A percentile compares a stretch with the other conserved stretches of the same genome.
Conservation (phyloP, 2,888 invertebrate species). For the Callyntrura guangdongensis region DNA sequence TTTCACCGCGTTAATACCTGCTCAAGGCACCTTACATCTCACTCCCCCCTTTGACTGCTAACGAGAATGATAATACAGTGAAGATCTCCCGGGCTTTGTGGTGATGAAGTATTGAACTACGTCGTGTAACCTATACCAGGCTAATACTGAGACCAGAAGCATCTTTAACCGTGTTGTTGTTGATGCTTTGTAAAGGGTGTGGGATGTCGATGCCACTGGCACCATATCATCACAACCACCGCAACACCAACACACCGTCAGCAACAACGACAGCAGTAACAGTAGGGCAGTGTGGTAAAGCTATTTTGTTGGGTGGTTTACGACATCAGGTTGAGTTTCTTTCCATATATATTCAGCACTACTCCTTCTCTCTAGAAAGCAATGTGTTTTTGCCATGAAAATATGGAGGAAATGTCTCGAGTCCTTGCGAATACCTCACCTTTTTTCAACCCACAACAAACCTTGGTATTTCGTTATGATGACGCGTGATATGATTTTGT, state of each 20-base stretch:
- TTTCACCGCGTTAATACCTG: constrained; percentile 71
- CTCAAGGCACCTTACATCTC: constrained; percentile 66
- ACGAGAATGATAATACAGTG: constrained; percentile 66
- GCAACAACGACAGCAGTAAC: too few species aligned
- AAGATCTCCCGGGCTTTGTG: constrained; percentile 73
- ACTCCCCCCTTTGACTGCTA: constrained; percentile 54
- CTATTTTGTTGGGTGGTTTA: constrained; percentile 44
- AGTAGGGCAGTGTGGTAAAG: not conserved
- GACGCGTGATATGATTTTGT: constrained; percentile 72
- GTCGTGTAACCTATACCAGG: not conserved
- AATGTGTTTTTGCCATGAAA: constrained; percentile 15
- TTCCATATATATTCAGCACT: not conserved
- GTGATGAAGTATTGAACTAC: constrained; percentile 69
- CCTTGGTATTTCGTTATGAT: constrained; percentile 45
- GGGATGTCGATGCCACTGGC: not conserved
- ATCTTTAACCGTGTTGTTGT: constrained; percentile 58
- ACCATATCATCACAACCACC: not conserved
- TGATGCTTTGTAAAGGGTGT: constrained; percentile 12
- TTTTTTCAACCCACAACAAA: not conserved
- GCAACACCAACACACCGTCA: not conserved
- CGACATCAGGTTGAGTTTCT: constrained; percentile 7
- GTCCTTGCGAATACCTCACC: constrained; percentile 12
- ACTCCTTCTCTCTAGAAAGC: not conserved
- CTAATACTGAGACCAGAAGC: constrained; percentile 53
- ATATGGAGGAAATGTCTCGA: constrained; percentile 34